Conservation (phyloP, 2,888 invertebrate species). For the Lampropteryx suffumata region DNA sequence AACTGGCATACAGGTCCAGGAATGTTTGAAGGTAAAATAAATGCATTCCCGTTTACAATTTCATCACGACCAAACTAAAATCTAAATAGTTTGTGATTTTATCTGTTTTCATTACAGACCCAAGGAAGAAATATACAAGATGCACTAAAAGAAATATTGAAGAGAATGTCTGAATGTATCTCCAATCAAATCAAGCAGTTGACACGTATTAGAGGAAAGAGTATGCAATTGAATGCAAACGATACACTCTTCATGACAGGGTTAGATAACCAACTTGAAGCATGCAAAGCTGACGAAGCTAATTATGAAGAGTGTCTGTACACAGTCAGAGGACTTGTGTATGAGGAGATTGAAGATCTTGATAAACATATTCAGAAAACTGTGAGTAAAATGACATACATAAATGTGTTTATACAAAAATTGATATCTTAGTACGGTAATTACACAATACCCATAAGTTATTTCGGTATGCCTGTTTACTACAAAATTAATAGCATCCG, state of each 20-base stretch:
- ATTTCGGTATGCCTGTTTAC: no score
- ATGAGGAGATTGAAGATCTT: constrained; percentile 39
- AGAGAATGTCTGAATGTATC: constrained; percentile 43
- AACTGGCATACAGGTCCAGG: constrained; percentile 39
- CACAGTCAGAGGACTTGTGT: constrained; percentile 40
- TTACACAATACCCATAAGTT: no score
- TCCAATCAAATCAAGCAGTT: constrained; percentile 38
- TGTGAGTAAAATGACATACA: constrained; percentile 39
- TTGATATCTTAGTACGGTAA: no score
- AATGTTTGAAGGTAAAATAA: constrained; percentile 47
- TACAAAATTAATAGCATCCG: no score
- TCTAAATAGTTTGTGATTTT: no score
- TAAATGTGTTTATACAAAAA: no score
- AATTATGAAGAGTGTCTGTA: constrained; percentile 45
- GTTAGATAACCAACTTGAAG: constrained; percentile 43
- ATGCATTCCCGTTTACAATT: no score
- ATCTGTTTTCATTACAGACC: constrained; percentile 34
- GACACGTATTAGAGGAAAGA: constrained; percentile 25
- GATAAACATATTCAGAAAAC: constrained; percentile 42
- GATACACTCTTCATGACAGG: constrained; percentile 40
- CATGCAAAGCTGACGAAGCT: constrained; percentile 36
- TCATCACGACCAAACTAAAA: no score
- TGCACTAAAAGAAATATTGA: constrained; percentile 40
- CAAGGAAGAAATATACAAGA: constrained; percentile 41
- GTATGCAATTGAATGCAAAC: constrained; percentile 29